Conservation (phyloP, 1,140 invertebrate genomes). For the Yoshiicerus persimilis region DNA sequence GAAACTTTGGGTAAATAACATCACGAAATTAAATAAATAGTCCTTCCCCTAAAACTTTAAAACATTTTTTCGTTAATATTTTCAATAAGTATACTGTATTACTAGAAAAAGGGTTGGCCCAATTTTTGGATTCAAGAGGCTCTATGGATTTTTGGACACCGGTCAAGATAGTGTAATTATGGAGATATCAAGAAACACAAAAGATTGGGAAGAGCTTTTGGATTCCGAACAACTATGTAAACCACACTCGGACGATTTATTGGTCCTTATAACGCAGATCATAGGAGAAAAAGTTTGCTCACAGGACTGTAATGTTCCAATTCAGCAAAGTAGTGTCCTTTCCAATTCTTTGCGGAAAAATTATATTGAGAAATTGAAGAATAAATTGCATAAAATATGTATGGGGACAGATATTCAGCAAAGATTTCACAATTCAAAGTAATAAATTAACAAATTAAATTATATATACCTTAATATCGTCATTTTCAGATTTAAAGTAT, state of each 20-base stretch:
- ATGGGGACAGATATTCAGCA: not conserved
- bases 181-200: not conserved
- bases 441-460: not conserved
- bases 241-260: not conserved
- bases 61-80: no score
- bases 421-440: not conserved
- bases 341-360: not conserved
- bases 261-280: not conserved
- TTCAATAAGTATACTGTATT: no score
- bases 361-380: not conserved
- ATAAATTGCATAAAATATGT: not conserved
- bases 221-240: not conserved
- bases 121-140: constrained; percentile 39
- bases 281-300: constrained; percentile 20
- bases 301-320: not conserved
- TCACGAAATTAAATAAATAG: no score
- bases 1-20: no score
- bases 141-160: constrained; percentile 13
- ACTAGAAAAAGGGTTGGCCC: not conserved
- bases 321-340: not conserved
- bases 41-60: no score
- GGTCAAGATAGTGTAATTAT: constrained; percentile 16
- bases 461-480: no score
- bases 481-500: no score
- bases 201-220: constrained; percentile 30